Base-by-base conservation (phyloP, 1,140 invertebrate genomes). In the Trichonephila inaurata region DNA sequence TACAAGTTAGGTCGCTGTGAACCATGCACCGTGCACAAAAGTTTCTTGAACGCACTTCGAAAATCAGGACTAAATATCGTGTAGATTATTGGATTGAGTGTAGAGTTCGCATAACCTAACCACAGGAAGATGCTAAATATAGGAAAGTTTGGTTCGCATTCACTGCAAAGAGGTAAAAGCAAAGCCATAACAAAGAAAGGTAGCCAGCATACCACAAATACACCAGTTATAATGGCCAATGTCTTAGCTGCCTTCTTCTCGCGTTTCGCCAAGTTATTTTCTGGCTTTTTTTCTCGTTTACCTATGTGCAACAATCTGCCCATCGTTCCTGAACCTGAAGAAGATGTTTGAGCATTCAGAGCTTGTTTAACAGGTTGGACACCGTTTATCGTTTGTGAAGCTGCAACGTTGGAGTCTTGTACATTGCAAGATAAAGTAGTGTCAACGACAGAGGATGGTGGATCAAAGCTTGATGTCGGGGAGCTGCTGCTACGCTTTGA, bases 131-230 rank as follows among this genome's bases (percentile, higher is more conserved):
- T 97, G 94, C 97, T 97, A 93, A 98, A 97, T 94, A 98, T 96
- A 95, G 97, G 97, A 94, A 97, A 97, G 96, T 97, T 97, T 95
- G 98, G 97, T 93, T 97, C 96, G 95, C 97, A 98, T n/a, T 96
- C 94, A 96, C 96, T 95, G 95, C 98, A 99, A 61, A 99, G 97
- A 3, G 98, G 98, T 97, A 98, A 97, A 91, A 98, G 96, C 24
- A 99, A 96, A 0, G 98, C 98, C 96, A 98, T 97, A 24, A 99
- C 97, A 96, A 99, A 99, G 96, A 99, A 99, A 5, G 98, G 98
- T 91, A 98, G 96, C 98, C 98, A 99, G 95, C 98, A 99, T 93
- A 98, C 97, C 28, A 99, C 98, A 95, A 99, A 99, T 14, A 98
- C 98, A 24, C 98, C 96, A 19, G 96, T 96, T 33, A 96, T 96